A percentile compares a stretch with the other conserved stretches of the same genome.
These are phyloP conservation scores for Engraulis encrasicolus DNA, from an alignment of 2,113 vertebrate species.

Conservation along the genomic window DNA sequence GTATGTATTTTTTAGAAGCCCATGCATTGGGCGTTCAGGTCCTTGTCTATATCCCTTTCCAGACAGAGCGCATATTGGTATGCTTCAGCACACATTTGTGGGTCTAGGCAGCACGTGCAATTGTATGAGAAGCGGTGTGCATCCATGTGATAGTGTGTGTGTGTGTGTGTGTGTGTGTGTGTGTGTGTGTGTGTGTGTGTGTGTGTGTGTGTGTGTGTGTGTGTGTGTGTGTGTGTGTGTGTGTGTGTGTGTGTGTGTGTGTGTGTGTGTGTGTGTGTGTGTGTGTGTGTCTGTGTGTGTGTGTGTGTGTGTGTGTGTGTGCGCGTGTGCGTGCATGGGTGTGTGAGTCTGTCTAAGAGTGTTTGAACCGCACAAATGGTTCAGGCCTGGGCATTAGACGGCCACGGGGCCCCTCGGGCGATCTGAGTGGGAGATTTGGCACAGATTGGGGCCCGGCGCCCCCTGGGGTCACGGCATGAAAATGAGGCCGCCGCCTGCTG, in stretches of 20 bases:
- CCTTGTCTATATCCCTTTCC: too few species aligned
- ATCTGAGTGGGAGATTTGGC: slow-evolving; percentile 5
- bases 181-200: not conserved
- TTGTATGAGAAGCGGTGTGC: not conserved
- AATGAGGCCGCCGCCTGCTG: slow-evolving; percentile 18
- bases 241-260: not conserved
- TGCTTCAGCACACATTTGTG: not conserved
- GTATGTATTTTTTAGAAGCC: too few species aligned
- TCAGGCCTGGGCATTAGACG: slow-evolving; percentile 33
- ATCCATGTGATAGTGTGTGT: not conserved
- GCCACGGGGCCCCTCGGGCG: slow-evolving; percentile 12
- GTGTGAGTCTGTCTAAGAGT: not conserved
- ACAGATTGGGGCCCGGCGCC: not conserved
- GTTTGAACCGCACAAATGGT: not conserved
- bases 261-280: slow-evolving; percentile 29
- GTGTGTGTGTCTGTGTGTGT: slow-evolving; percentile 9
- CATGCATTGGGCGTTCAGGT: too few species aligned
- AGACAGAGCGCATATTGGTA: too few species aligned
- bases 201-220: not conserved
- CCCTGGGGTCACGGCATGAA: not conserved
- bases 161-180: not conserved
- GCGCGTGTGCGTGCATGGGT: not conserved
- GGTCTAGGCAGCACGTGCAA: not conserved
- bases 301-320: not conserved
- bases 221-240: not conserved